Percentiles rank a stretch among this genome's conserved stretches.
Evolutionary conservation across 2,888 invertebrate species (phyloP).

Genomic region (Leptinotarsa rubiginosa): DNA sequence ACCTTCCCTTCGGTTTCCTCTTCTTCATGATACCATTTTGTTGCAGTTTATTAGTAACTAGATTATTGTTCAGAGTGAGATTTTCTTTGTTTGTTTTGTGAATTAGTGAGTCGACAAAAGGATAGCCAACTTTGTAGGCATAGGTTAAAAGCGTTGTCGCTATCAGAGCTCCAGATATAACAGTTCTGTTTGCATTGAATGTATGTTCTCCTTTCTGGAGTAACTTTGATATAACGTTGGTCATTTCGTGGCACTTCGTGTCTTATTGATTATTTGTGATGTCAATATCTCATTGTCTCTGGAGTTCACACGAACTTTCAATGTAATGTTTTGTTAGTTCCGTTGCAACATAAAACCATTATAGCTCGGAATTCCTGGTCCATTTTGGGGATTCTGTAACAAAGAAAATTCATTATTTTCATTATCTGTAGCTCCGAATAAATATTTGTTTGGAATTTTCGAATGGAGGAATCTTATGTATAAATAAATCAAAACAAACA

Average conservation of each 20-base stretch:
- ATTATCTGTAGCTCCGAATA: not conserved
- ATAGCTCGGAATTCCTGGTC: not conserved
- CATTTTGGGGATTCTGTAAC: not conserved
- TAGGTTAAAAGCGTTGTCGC: constrained; percentile 71
- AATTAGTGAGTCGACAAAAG: constrained; percentile 68
- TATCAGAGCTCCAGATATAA: constrained; percentile 73
- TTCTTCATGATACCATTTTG: constrained; percentile 57
- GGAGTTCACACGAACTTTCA: not conserved
- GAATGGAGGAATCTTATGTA: no score
- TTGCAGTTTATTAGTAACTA: constrained; percentile 51
- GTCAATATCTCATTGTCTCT: not conserved
- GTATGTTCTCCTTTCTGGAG: constrained; percentile 71
- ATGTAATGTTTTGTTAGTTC: not conserved
- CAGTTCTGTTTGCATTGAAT: constrained; percentile 69
- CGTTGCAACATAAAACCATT: not conserved
- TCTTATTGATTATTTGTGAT: not conserved
- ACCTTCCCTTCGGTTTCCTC: constrained; percentile 53
- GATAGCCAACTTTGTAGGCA: constrained; percentile 74
- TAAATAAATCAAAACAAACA: no score
- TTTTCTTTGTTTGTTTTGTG: constrained; percentile 60
- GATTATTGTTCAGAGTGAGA: constrained; percentile 63
- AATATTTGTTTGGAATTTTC: no score
- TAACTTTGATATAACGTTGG: constrained; percentile 75
- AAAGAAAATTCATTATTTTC: not conserved
- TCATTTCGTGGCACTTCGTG: constrained; percentile 63